Conservation (phyloP, 2,113 vertebrate genomes). For the Fregata magnificens region DNA sequence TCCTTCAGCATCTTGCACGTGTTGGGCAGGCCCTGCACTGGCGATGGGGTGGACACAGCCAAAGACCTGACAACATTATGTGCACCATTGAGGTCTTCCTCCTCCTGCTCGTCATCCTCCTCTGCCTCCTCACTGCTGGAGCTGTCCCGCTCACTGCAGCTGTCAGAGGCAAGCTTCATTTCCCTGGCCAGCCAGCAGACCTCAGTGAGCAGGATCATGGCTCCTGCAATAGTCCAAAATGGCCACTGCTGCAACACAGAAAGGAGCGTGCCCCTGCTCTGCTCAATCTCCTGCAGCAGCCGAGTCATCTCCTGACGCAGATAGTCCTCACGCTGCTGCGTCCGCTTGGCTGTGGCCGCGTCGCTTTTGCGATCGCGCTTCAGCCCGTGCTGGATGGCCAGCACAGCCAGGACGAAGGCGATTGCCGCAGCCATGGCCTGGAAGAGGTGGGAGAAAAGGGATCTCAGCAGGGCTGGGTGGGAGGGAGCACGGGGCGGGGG, state of each 20-base stretch:
- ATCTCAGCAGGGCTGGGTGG: neutral
- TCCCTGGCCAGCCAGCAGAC: neutral
- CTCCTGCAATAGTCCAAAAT: neutral
- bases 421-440: neutral
- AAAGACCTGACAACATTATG: too few species aligned
- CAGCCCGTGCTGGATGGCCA: neutral
- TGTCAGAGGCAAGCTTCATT: neutral
- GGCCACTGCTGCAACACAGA: neutral
- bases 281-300: neutral
- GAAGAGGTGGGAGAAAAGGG: neutral
- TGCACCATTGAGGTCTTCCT: too few species aligned
- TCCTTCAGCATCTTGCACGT: neutral
- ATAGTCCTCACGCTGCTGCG: neutral
- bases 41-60: neutral
- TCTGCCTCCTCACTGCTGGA: neutral
- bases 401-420: neutral
- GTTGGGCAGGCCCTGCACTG: neutral
- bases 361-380: accelerated
- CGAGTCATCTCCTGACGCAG: neutral
- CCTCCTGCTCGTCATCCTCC: neutral
- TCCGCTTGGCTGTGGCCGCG: neutral
- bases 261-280: neutral
- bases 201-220: neutral
- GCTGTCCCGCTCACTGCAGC: neutral
- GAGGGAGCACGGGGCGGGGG: neutral